Evolutionary conservation across 2,113 vertebrate species (phyloP).

Genomic region (Paraplagusia blochii): DNA sequence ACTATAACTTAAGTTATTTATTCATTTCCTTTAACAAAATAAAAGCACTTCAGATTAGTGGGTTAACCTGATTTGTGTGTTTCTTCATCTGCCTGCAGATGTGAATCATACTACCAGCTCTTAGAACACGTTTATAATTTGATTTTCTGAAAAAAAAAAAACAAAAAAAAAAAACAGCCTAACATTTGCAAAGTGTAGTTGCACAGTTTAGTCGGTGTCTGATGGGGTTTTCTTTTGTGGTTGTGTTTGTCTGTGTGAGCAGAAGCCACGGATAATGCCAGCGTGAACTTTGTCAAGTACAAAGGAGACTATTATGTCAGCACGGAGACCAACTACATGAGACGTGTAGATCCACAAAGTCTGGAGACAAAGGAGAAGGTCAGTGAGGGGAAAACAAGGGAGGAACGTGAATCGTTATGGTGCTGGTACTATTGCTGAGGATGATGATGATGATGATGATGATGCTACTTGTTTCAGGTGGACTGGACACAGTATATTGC

Average conservation of each 20-base stretch:
- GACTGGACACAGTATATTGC: slow-evolving; percentile 88
- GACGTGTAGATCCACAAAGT: slow-evolving; percentile 82
- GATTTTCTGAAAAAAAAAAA: too few relatives aligned
- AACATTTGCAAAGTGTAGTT: too few relatives aligned
- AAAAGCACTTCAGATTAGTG: too few relatives aligned
- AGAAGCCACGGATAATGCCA: slow-evolving; percentile 88
- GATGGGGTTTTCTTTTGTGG: not conserved
- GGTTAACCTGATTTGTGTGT: too few relatives aligned
- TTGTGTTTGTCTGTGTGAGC: slow-evolving; percentile 53
- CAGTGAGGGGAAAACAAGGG: slow-evolving; percentile 8
- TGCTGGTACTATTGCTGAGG: not conserved
- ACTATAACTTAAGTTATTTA: too few relatives aligned
- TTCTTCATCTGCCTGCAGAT: too few relatives aligned
- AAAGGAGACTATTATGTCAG: slow-evolving; percentile 89
- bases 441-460: not conserved
- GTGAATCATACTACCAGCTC: too few relatives aligned
- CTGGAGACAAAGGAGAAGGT: slow-evolving; percentile 90
- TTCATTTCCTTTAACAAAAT: too few relatives aligned
- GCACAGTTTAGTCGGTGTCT: too few relatives aligned
- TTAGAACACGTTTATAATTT: too few relatives aligned
- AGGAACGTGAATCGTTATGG: not conserved
- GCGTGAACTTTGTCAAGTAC: slow-evolving; percentile 85
- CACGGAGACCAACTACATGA: slow-evolving; percentile 85
- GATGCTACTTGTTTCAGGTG: slow-evolving; percentile 71
- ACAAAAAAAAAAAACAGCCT: too few relatives aligned